phyloP scores from a whole-genome alignment of 2,888 invertebrate species.

The Philereme vetulata region DNA sequence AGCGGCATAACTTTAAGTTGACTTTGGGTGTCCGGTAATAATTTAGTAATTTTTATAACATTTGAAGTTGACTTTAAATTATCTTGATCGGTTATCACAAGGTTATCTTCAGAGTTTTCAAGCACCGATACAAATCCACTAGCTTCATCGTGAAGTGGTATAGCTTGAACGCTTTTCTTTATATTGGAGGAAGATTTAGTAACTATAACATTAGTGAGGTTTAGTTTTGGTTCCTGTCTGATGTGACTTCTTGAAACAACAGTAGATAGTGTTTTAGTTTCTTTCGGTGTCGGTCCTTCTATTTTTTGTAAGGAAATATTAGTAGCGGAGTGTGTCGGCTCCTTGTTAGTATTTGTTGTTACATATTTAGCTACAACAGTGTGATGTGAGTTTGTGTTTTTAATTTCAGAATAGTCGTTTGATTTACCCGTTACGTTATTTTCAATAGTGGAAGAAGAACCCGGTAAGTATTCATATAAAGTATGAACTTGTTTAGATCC shows the following conservation, averaged over 20 bases:
- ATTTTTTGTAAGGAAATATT: background rate
- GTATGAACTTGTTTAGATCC: background rate
- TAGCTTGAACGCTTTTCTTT: background rate
- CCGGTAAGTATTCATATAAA: background rate
- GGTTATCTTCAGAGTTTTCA: background rate
- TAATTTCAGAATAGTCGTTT: background rate
- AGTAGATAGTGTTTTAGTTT: background rate
- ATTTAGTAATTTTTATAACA: background rate
- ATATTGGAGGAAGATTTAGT: background rate
- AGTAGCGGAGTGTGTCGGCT: background rate
- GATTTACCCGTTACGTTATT: background rate
- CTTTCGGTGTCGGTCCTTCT: background rate
- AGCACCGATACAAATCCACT: background rate
- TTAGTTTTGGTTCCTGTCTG: background rate
- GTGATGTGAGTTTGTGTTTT: background rate
- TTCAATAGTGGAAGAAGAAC: background rate
- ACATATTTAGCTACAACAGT: slow-evolving; percentile 1
- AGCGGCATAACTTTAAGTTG: background rate
- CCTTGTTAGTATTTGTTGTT: background rate
- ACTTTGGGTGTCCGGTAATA: background rate
- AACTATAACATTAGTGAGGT: background rate
- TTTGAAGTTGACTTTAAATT: background rate
- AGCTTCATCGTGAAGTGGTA: background rate
- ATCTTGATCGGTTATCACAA: background rate
- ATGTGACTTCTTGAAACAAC: background rate